Conservation (phyloP, 2,113 vertebrate species). For the Misgurnus mizolepis region DNA sequence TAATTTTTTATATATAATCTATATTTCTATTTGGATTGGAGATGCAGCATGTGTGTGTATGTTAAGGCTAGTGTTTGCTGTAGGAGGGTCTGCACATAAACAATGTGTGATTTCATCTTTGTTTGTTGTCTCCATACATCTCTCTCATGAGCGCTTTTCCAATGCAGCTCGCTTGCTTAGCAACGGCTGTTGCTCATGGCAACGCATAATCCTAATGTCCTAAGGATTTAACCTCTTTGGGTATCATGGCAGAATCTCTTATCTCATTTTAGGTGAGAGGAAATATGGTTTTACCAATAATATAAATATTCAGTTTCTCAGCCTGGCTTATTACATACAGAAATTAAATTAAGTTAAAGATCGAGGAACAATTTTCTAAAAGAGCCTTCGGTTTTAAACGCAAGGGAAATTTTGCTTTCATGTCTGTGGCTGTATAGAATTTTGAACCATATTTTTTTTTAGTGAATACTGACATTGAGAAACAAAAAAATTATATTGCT, state of each 20-base stretch:
- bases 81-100: conserved; percentile 14
- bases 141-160: conserved; percentile 40
- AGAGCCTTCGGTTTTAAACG: neutral
- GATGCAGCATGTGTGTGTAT: neutral
- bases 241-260: neutral
- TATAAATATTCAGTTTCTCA: neutral
- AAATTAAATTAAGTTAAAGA: neutral
- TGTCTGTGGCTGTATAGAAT: too few species aligned
- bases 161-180: conserved; percentile 57
- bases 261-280: neutral
- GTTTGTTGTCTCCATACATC: conserved; percentile 37
- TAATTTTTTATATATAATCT: too few species aligned
- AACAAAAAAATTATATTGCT: neutral
- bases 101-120: neutral
- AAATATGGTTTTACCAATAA: neutral
- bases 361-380: neutral
- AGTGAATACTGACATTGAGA: neutral
- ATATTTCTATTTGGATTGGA: too few species aligned
- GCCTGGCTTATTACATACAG: neutral
- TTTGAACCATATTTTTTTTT: too few species aligned
- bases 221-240: conserved; percentile 36
- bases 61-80: neutral
- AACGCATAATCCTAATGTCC: conserved; percentile 53
- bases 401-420: neutral
- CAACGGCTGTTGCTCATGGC: conserved; percentile 67